A percentile compares a stretch with the other conserved stretches of the same genome.
Evolutionary conservation across 1,140 invertebrate species (phyloP).

Genomic region (Akabosia matsudoensis): DNA sequence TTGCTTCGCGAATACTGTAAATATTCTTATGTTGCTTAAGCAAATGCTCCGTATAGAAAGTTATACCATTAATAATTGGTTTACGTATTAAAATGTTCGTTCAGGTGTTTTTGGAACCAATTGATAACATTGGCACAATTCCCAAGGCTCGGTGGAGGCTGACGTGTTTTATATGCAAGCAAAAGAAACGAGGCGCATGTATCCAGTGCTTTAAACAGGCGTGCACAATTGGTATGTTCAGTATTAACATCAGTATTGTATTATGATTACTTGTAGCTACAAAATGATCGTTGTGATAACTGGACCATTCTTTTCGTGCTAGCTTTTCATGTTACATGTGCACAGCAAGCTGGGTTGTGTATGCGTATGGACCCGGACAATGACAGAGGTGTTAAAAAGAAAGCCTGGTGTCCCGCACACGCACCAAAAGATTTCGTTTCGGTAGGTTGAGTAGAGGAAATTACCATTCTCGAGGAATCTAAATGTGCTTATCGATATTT

Average conservation of each 20-base stretch:
- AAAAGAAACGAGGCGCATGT: constrained; percentile 88
- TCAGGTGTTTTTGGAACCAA: constrained; percentile 86
- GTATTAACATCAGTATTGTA: neutral
- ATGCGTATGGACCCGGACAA: constrained; percentile 90
- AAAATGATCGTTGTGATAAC: neutral
- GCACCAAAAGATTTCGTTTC: constrained; percentile 67
- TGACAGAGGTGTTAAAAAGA: constrained; percentile 85
- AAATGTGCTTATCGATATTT: neutral
- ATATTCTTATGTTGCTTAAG: constrained; percentile 51
- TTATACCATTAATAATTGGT: too few relatives aligned
- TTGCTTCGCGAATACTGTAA: constrained; percentile 83
- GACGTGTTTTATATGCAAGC: constrained; percentile 94
- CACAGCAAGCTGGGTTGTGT: constrained; percentile 87
- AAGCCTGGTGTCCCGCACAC: constrained; percentile 92
- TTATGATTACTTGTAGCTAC: neutral
- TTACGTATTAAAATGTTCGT: neutral
- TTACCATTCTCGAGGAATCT: neutral
- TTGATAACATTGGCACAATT: constrained; percentile 93
- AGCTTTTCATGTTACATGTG: constrained; percentile 98
- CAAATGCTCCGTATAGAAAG: neutral
- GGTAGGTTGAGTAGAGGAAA: constrained; percentile 38
- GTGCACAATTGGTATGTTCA: constrained; percentile 71
- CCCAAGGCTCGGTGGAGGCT: constrained; percentile 91
- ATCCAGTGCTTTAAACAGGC: constrained; percentile 90
- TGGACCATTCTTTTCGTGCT: constrained; percentile 26